phyloP scores from a whole-genome alignment of 2,113 vertebrate genomes.

The Chamaetylas fuelleborni region DNA sequence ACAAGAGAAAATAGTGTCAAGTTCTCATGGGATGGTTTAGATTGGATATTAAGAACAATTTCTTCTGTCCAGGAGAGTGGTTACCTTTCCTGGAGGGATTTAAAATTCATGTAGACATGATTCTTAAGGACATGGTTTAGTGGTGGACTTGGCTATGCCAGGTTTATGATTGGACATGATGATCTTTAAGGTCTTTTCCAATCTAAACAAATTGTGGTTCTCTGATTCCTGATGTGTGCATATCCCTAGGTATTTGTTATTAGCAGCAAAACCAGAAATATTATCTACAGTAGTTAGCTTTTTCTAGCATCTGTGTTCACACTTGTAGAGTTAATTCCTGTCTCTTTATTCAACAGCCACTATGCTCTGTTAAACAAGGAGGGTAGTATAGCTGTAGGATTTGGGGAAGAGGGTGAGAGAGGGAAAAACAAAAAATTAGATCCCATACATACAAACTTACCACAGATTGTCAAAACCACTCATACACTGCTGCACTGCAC shows the following conservation, averaged over 20 bases:
- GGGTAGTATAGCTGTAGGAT: background rate
- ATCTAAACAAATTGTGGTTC: background rate
- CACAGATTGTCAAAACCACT: slow-evolving; percentile 79
- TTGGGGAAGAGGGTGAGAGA: background rate
- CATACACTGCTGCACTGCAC: slow-evolving; percentile 66
- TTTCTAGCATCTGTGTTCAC: background rate
- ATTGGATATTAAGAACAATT: background rate
- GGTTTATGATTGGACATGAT: background rate
- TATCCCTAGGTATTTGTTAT: background rate
- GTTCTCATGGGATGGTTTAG: background rate
- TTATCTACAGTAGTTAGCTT: background rate
- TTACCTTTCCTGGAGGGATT: background rate
- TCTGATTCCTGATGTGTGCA: background rate
- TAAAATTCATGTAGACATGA: background rate
- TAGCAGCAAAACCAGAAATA: background rate
- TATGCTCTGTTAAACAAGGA: background rate
- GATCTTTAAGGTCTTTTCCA: background rate
- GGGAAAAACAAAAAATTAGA: background rate
- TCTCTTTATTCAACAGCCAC: background rate
- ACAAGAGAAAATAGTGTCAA: background rate
- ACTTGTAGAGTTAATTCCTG: background rate
- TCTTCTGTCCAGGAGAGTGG: background rate
- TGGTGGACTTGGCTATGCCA: no score
- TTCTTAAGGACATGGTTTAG: background rate
- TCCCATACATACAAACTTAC: slow-evolving; percentile 32